Percentiles rank a stretch among this genome's conserved stretches.
Evolutionary conservation across 2,797 vertebrate genomes (phyloP).

Genomic region (Malurus leucopterus): DNA sequence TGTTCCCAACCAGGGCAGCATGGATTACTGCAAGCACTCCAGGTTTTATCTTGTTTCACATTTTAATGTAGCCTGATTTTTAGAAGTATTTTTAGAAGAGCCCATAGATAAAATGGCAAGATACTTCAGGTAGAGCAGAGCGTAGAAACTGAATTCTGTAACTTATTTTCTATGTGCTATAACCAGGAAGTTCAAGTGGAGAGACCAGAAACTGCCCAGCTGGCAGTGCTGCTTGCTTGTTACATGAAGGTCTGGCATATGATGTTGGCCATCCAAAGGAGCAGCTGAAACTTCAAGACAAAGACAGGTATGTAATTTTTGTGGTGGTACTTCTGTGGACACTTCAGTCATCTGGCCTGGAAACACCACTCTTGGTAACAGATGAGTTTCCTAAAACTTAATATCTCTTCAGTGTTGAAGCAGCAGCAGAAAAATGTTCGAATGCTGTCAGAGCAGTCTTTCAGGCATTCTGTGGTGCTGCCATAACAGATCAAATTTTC

Average conservation of each 20-base stretch:
- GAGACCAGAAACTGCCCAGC: conserved; percentile 69
- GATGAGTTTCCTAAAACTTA: neutral
- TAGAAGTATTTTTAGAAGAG: neutral
- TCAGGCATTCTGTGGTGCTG: neutral
- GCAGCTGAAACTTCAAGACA: conserved; percentile 72
- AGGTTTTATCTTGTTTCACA: neutral
- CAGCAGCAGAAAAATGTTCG: neutral
- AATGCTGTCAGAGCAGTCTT: neutral
- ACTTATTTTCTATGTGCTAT: neutral
- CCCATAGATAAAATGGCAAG: neutral
- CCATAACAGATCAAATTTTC: neutral
- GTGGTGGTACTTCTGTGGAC: neutral
- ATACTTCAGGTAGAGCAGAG: neutral
- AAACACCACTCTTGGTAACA: neutral
- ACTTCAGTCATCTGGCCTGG: neutral
- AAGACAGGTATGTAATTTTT: conserved; percentile 78
- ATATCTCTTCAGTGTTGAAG: neutral
- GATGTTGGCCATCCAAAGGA: conserved; percentile 81
- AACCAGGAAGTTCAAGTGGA: conserved; percentile 36
- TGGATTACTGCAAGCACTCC: neutral
- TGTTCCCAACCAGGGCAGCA: neutral
- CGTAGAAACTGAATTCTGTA: neutral
- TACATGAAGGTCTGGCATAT: conserved; percentile 63
- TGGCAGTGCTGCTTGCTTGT: conserved; percentile 85
- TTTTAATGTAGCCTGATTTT: neutral